Evolutionary conservation across 2,888 invertebrate species (phyloP).

Genomic region (Deladenus siricidicola): DNA sequence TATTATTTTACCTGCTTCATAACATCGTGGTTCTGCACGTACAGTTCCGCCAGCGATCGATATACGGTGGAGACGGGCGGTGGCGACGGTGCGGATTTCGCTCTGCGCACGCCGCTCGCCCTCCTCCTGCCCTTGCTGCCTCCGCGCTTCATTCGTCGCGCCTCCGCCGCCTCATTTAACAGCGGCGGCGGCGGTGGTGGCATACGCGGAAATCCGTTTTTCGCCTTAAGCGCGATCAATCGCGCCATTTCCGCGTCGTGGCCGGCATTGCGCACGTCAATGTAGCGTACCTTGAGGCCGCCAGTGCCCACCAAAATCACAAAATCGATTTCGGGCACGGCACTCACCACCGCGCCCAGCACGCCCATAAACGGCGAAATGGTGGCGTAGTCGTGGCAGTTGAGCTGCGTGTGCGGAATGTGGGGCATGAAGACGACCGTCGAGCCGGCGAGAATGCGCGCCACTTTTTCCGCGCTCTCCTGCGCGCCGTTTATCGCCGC

Average conservation of each 20-base stretch:
- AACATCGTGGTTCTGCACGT: constrained; percentile 26
- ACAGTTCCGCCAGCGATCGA: constrained; percentile 21
- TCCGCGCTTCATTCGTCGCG: neutral
- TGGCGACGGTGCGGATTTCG: neutral
- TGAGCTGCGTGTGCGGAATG: constrained; percentile 49
- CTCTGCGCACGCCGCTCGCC: neutral
- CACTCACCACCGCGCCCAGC: constrained; percentile 30
- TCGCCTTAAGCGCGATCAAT: neutral
- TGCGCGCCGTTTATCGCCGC: constrained; percentile 15
- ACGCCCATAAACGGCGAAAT: constrained; percentile 44
- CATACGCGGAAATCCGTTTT: neutral
- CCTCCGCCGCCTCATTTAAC: neutral
- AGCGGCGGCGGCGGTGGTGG: neutral
- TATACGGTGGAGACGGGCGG: neutral
- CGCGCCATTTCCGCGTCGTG: neutral
- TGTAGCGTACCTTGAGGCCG: constrained; percentile 34
- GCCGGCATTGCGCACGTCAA: constrained; percentile 12
- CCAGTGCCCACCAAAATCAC: constrained; percentile 42
- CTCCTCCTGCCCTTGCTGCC: neutral
- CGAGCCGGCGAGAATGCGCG: constrained; percentile 24
- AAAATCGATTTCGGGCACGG: constrained; percentile 42
- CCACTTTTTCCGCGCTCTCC: constrained; percentile 10
- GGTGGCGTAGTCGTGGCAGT: constrained; percentile 50
- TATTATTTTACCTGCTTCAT: constrained; percentile 35
- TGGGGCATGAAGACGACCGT: constrained; percentile 45